Conservation (phyloP, 2,113 vertebrate genomes). For the Alligator sinensis region DNA sequence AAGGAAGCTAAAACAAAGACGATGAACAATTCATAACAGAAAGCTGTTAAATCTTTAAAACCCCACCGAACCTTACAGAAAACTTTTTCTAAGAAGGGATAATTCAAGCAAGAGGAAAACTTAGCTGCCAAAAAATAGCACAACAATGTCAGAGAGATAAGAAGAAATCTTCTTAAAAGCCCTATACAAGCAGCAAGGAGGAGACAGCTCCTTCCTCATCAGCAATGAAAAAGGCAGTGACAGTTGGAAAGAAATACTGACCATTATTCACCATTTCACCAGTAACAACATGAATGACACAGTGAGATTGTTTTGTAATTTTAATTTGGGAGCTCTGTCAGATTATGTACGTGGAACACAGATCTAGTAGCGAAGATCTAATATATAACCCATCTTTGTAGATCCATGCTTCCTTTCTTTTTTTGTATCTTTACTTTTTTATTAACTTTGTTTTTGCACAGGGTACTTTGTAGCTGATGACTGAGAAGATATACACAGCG, state of each 20-base stretch:
- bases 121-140: neutral
- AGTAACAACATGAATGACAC: neutral
- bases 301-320: neutral
- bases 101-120: neutral
- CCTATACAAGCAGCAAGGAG: neutral
- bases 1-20: neutral
- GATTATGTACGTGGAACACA: neutral
- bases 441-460: neutral
- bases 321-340: neutral
- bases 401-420: neutral
- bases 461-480: rapidly evolving
- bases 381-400: neutral
- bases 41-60: neutral
- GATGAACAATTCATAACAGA: neutral
- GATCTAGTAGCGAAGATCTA: neutral
- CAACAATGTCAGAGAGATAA: neutral
- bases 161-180: neutral
- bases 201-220: neutral
- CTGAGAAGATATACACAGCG: neutral
- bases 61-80: neutral
- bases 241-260: rapidly evolving
- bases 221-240: rapidly evolving
- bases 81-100: neutral
- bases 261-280: rapidly evolving
- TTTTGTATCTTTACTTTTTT: neutral